A percentile compares a stretch with the other conserved stretches of the same genome.
These are phyloP conservation scores for Salvator merianae DNA, from an alignment of 2,113 vertebrate species.

Conservation along the genomic window DNA sequence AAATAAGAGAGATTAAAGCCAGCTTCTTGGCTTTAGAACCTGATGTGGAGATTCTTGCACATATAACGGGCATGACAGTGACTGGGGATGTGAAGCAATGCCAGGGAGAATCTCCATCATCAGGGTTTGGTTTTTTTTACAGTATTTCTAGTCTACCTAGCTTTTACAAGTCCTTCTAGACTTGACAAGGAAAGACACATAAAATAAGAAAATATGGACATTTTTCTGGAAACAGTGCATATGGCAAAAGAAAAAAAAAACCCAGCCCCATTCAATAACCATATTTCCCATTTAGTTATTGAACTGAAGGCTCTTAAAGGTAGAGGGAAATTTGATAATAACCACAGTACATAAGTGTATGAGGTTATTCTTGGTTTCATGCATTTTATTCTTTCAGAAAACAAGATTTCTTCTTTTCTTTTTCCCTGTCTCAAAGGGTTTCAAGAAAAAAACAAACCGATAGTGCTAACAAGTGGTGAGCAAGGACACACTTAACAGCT, in stretches of 20 bases:
- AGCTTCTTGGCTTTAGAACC: constrained; percentile 38
- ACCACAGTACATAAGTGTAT: constrained; percentile 74
- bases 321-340: constrained; percentile 80
- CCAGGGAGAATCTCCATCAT: constrained; percentile 74
- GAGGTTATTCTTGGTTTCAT: constrained; percentile 87
- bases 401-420: constrained; percentile 36
- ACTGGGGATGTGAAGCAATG: constrained; percentile 79
- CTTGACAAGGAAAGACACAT: constrained; percentile 70
- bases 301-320: constrained; percentile 77
- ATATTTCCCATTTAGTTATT: constrained; percentile 89
- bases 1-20: constrained; percentile 54
- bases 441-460: constrained; percentile 53
- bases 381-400: constrained; percentile 78
- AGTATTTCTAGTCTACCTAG: constrained; percentile 73
- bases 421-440: constrained; percentile 53
- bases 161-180: constrained; percentile 74
- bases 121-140: constrained; percentile 81
- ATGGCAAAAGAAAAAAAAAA: constrained; percentile 77
- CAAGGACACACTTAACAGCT: constrained; percentile 84
- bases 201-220: constrained; percentile 59
- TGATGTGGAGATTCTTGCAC: constrained; percentile 74
- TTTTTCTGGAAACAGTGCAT: constrained; percentile 78
- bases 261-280: constrained; percentile 89
- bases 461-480: constrained; percentile 92
- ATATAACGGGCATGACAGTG: constrained; percentile 71